A percentile compares a stretch with the other conserved stretches of the same genome.
Evolutionary conservation across 2,888 invertebrate genomes (phyloP).

Genomic region (Gastrophysa polygoni): DNA sequence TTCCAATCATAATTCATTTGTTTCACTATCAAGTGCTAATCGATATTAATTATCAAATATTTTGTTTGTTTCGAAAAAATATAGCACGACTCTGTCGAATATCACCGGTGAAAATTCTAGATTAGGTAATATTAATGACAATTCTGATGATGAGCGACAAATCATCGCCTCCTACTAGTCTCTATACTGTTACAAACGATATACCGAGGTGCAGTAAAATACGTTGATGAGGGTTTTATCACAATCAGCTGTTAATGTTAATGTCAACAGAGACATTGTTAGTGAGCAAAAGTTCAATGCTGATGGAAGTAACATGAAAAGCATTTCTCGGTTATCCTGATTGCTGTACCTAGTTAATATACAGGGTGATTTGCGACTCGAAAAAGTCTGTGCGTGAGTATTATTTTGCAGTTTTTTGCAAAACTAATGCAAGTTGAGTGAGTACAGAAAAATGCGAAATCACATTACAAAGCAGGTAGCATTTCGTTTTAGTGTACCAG

Average conservation of each 20-base stretch:
- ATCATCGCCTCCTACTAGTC: background rate
- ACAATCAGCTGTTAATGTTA: background rate
- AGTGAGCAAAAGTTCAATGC: background rate
- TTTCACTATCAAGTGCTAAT: no score
- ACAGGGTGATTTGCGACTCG: no score
- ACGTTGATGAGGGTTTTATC: slow-evolving; percentile 19
- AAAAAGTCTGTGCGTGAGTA: no score
- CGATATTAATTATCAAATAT: no score
- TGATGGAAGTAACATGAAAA: background rate
- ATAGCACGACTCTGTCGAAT: no score
- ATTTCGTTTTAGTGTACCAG: no score
- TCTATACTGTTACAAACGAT: slow-evolving; percentile 18
- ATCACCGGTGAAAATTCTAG: background rate
- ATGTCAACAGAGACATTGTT: slow-evolving; percentile 3
- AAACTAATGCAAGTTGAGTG: no score
- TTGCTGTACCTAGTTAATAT: background rate
- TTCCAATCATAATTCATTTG: no score
- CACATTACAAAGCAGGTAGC: no score
- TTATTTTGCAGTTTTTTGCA: no score
- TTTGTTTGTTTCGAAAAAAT: no score
- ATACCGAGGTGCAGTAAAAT: background rate
- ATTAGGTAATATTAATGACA: background rate
- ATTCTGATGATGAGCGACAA: background rate
- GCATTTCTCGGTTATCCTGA: background rate
- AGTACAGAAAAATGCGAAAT: no score